phyloP scores from a whole-genome alignment of 2,113 vertebrate species.

The Xiphophorus maculatus region DNA sequence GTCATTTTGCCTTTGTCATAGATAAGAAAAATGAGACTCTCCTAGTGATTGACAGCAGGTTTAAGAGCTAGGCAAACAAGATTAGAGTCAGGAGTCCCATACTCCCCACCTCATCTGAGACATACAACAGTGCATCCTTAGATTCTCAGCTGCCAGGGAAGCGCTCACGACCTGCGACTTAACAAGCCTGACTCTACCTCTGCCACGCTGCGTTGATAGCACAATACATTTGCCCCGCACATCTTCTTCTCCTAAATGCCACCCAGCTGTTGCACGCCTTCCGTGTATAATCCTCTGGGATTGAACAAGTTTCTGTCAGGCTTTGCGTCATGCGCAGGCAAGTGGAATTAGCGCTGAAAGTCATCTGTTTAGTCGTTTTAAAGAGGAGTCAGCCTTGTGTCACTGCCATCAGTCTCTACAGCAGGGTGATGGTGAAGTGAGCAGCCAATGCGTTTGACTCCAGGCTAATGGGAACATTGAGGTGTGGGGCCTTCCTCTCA shows the following conservation, averaged over 20 bases:
- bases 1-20: no score
- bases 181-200: neutral
- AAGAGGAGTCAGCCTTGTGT: neutral
- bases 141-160: conserved; percentile 15
- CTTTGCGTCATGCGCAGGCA: neutral
- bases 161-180: conserved; percentile 25
- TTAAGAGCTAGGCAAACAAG: conserved; percentile 2
- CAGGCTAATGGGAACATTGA: conserved; percentile 27
- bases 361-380: neutral
- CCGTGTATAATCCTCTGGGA: conserved; percentile 6
- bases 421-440: conserved; percentile 2
- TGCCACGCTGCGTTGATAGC: neutral
- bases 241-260: conserved; percentile 23
- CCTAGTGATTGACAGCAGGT: neutral
- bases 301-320: conserved; percentile 27
- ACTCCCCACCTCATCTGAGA: neutral
- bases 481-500: neutral
- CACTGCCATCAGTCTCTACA: neutral
- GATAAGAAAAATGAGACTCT: neutral
- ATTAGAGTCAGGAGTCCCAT: neutral
- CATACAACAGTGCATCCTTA: neutral
- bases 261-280: conserved; percentile 28
- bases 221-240: neutral
- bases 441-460: conserved; percentile 6
- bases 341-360: conserved; percentile 3